A percentile compares a stretch with the other conserved stretches of the same genome.
Conservation (phyloP, 2,113 vertebrate genomes). For the Podiceps cristatus region DNA sequence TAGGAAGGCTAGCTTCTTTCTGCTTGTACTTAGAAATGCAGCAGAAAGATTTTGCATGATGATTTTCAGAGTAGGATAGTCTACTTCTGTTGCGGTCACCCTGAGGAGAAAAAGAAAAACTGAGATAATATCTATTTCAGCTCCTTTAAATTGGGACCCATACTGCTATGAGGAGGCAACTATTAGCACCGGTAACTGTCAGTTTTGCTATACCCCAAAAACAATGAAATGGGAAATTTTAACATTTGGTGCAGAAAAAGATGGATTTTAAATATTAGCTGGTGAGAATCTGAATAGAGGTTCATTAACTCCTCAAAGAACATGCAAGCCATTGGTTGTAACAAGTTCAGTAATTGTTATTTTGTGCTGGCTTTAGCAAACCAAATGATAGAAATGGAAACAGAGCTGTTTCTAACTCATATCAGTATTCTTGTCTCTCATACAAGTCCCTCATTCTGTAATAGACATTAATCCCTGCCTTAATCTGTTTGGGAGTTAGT, state of each 20-base stretch:
- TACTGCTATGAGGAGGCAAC: slow-evolving; percentile 6
- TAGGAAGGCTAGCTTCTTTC: background rate
- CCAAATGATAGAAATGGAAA: slow-evolving; percentile 14
- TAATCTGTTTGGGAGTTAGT: slow-evolving; percentile 63
- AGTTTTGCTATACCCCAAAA: slow-evolving; percentile 55
- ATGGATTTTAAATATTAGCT: slow-evolving; percentile 63
- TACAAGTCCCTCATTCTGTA: slow-evolving; percentile 60
- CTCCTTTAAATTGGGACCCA: background rate
- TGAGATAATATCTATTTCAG: slow-evolving; percentile 48
- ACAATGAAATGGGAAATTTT: slow-evolving; percentile 50
- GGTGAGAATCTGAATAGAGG: slow-evolving; percentile 17
- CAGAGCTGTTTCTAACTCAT: slow-evolving; percentile 24
- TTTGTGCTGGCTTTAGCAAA: slow-evolving; percentile 54
- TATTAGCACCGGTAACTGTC: slow-evolving; percentile 9
- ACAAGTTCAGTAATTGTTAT: slow-evolving; percentile 41
- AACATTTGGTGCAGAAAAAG: slow-evolving; percentile 11
- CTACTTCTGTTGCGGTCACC: slow-evolving; percentile 15
- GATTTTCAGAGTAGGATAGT: slow-evolving; percentile 53
- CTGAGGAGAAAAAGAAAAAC: slow-evolving; percentile 34
- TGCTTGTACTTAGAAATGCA: slow-evolving; percentile 7
- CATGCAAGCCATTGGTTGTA: background rate
- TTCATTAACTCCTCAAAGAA: slow-evolving; percentile 56
- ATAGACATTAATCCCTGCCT: slow-evolving; percentile 66
- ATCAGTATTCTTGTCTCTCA: slow-evolving; percentile 57
- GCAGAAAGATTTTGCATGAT: slow-evolving; percentile 38